Evolutionary conservation across 53 echinoderm and acorn worm species (phyloP).

Genomic region (Holothuria scabra): DNA sequence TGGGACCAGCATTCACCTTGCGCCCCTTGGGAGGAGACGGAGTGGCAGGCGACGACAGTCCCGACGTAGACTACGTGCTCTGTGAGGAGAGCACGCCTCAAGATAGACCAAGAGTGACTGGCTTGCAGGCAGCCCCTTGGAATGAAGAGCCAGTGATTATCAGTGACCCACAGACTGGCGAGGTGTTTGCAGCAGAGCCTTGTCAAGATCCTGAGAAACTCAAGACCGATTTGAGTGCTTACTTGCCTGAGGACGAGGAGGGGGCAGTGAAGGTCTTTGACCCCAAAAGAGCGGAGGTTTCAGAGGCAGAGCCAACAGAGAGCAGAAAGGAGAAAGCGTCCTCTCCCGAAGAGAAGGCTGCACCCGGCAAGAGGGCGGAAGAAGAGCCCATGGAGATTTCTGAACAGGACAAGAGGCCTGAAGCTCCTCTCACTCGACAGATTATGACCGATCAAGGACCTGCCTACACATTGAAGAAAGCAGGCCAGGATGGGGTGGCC

Average conservation of each 20-base stretch:
- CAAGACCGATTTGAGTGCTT: constrained; percentile 57
- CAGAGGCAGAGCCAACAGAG: constrained; percentile 23
- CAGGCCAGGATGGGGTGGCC: constrained; percentile 47
- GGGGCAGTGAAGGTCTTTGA: constrained; percentile 69
- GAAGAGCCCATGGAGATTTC: constrained; percentile 17
- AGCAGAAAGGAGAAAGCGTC: constrained; percentile 51
- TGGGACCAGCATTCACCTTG: constrained; percentile 79
- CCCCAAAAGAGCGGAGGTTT: constrained; percentile 53
- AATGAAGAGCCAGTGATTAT: constrained; percentile 54
- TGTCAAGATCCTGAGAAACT: constrained; percentile 61
- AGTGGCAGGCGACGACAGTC: constrained; percentile 48
- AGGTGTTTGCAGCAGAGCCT: constrained; percentile 64
- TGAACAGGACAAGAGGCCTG: constrained; percentile 17
- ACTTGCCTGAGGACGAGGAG: constrained; percentile 51
- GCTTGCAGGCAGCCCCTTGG: constrained; percentile 39
- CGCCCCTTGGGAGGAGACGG: constrained; percentile 59
- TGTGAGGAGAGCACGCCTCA: constrained; percentile 5
- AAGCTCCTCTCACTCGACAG: constrained; percentile 60
- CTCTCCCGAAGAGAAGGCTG: constrained; percentile 13
- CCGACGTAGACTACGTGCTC: constrained; percentile 55
- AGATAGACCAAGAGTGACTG: constrained; percentile 49
- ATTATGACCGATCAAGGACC: constrained; percentile 80
- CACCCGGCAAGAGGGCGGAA: neutral
- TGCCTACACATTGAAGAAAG: constrained; percentile 77
- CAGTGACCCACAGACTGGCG: constrained; percentile 42